Conservation (phyloP, 2,888 invertebrate genomes). For the Epinotia brunnichana region DNA sequence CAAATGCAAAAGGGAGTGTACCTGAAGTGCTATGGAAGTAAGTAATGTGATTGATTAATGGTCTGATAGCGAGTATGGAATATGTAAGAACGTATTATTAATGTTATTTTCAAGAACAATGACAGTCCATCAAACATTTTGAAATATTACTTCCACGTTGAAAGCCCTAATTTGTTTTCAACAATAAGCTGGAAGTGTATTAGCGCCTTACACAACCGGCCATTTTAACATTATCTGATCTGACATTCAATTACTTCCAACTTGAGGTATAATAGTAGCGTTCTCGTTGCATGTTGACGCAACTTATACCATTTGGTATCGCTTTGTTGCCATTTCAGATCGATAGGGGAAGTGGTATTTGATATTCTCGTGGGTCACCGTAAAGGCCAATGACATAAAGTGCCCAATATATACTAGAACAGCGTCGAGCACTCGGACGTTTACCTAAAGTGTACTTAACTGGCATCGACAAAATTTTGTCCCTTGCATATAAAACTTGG, state of each 20-base stretch:
- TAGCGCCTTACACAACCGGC: slow-evolving; percentile 40
- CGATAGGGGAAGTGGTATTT: neutral
- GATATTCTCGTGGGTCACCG: neutral
- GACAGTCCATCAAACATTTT: neutral
- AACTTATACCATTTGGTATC: slow-evolving; percentile 49
- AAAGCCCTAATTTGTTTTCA: slow-evolving; percentile 33
- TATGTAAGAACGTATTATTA: neutral
- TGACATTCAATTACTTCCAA: slow-evolving; percentile 51
- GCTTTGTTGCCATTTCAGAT: slow-evolving; percentile 57
- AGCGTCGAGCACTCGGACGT: no score
- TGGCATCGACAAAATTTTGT: neutral
- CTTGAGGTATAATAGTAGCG: slow-evolving; percentile 44
- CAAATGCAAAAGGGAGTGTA: no score
- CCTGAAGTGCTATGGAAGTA: no score
- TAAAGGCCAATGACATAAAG: no score
- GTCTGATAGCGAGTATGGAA: no score
- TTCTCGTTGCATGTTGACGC: slow-evolving; percentile 49
- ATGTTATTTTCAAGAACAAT: slow-evolving; percentile 5
- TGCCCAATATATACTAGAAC: no score
- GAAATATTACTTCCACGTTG: slow-evolving; percentile 24
- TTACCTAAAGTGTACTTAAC: no score
- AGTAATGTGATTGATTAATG: no score
- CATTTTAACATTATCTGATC: slow-evolving; percentile 48
- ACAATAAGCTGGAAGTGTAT: slow-evolving; percentile 44
- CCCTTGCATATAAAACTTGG: no score